Base-by-base conservation (phyloP, 2,113 vertebrate species). In the Bettongia penicillata region DNA sequence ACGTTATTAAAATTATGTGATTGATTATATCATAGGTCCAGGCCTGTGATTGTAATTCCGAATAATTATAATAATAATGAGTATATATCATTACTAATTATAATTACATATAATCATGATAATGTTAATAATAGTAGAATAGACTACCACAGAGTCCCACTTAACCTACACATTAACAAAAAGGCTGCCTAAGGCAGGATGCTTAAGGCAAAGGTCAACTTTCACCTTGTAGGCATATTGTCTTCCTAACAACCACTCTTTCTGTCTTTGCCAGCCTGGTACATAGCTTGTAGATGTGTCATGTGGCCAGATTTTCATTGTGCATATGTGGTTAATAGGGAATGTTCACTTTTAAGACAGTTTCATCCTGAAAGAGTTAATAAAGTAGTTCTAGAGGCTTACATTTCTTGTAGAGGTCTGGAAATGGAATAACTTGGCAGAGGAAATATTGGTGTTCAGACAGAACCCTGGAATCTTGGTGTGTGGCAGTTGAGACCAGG, bases 211-310 rank as follows among this genome's bases (percentile, higher is more conserved):
- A 51, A 89, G 89, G 11, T 92, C 19, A 0, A 0, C 43, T 26
- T 48, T 24, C 49, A 6, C 7, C 14, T 84, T 49, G 11, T 43
- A 57, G 43, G 48, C 55, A 2, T 50, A 23, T 43, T 89, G 26
- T 50, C 91, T 57, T 37, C 91, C 84, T 22, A 0, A 7, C 9
- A 55, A 84, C 43, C 49, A 11, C 7, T 53, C 23, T n/a, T 0
- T 68, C 94, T 92, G 47, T 90, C 28, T 96, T 84, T 53, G 50
- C 55, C n/a, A 90, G 90, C 14, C 89, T 92, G 84, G n/a, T 23
- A 14, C 90, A 14, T 7, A 0, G 91, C 53, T 90, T 89, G 48
- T 4, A 84, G 28, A 10, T 50, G 51, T 68, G 49, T 3, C 7
- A 53, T 10, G 47, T 28, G 8, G 53, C 43, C 31, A 47, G 49